Evolutionary conservation across 2,113 vertebrate genomes (phyloP), one percentile per base, ranked within the genome.

Genomic region (Ardeotis arabs): DNA sequence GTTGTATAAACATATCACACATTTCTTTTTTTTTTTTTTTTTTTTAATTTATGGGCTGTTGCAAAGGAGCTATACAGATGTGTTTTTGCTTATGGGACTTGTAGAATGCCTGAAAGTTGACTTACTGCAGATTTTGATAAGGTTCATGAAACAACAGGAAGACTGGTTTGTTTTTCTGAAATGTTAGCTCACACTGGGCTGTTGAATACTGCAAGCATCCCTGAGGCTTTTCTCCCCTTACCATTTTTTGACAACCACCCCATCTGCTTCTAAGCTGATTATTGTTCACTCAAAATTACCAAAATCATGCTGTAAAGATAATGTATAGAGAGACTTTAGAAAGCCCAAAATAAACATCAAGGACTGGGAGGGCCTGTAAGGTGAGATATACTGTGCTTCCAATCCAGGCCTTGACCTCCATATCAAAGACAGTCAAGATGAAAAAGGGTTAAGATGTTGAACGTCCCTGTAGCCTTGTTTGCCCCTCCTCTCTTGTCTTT

Each of bases 41-140:
- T 77, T 90, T 93, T 87, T 84, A 79, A 70, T 83, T 28, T n/a
- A 44, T 8, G 23, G 29, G 41, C 58, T 93, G 58, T 59, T 78
- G 50, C 53, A 79, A 81, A 93, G 50, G 52, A 73, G 35, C 19
- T 33, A 5, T 29, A 58, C 75, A 82, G 85, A 60, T 67, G 68
- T 31, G 52, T 1, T 93, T 87, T 92, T 49, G 60, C 80, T 93
- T 87, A 28, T 31, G 73, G 56, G 92, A 84, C 73, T 92, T 94
- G 8, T 59, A 80, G 87, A 91, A 79, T 15, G 45, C 87, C 80
- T 79, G 55, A 24, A 95, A 84, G 74, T 66, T 93, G 95, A 88
- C 81, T 96, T 93, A 82, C 86, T 84, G 55, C 85, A 92, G 73
- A 49, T 92, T 95, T 93, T 93, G 73, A 85, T 92, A 94, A 50